These are phyloP conservation scores for Dynastes hyllus DNA, from an alignment of 2,888 invertebrate species.

Conservation along the genomic window DNA sequence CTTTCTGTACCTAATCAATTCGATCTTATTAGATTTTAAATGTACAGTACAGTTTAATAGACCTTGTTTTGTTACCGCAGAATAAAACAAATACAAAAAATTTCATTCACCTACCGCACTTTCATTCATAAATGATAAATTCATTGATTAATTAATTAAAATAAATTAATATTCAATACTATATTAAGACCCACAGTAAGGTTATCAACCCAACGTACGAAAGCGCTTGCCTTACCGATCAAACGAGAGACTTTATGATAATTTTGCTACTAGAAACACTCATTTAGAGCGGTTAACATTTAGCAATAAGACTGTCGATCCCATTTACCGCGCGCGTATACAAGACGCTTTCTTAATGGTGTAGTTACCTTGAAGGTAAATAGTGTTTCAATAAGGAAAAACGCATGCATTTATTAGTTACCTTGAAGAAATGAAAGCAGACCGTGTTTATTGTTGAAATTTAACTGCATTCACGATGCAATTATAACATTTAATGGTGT, in stretches of 20 bases:
- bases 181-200: not conserved
- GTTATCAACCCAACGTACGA: not conserved
- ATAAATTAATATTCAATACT: not conserved
- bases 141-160: too few relatives aligned
- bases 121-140: too few relatives aligned
- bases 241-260: slow-evolving; percentile 15
- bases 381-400: slow-evolving; percentile 38
- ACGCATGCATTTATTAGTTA: slow-evolving; percentile 2
- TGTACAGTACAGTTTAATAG: too few relatives aligned
- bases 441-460: slow-evolving; percentile 21
- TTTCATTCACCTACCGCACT: too few relatives aligned
- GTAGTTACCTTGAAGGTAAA: slow-evolving; percentile 42
- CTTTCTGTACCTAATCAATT: too few relatives aligned
- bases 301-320: slow-evolving; percentile 9
- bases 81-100: too few relatives aligned
- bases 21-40: too few relatives aligned
- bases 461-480: slow-evolving; percentile 15
- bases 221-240: not conserved
- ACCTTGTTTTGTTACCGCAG: too few relatives aligned
- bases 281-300: slow-evolving; percentile 7
- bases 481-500: slow-evolving; percentile 11
- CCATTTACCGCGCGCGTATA: not conserved
- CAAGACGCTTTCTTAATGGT: slow-evolving; percentile 12
- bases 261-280: not conserved
- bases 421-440: slow-evolving; percentile 48